These are phyloP conservation scores for Dipodomys stephensi DNA, from an alignment of 2,113 vertebrate genomes.

Conservation along the genomic window DNA sequence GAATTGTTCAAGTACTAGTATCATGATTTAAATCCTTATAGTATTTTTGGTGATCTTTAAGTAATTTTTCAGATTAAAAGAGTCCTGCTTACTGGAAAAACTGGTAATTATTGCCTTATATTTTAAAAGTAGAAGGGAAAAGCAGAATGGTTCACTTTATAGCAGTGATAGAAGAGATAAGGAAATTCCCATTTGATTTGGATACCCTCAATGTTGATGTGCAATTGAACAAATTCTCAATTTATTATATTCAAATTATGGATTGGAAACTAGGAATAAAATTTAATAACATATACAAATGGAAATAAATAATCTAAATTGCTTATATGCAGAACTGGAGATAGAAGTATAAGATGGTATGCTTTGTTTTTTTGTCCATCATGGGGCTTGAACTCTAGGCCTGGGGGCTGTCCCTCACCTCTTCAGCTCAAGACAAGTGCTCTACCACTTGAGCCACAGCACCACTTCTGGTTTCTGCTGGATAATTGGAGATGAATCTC, in stretches of 20 bases:
- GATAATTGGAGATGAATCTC: too few species aligned
- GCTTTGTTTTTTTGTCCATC: not conserved
- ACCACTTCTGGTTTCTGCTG: too few species aligned
- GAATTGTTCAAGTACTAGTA: not conserved
- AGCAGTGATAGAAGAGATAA: not conserved
- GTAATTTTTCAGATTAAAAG: not conserved
- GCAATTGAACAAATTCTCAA: not conserved
- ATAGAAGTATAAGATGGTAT: not conserved
- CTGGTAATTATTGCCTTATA: not conserved
- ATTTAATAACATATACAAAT: constrained; percentile 29
- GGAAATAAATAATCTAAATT: constrained; percentile 19
- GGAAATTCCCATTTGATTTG: not conserved
- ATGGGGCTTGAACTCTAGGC: too few species aligned
- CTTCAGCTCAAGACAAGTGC: too few species aligned
- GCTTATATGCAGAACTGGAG: not conserved
- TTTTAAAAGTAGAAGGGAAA: not conserved
- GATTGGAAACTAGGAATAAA: not conserved
- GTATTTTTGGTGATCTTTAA: not conserved
- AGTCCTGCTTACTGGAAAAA: not conserved
- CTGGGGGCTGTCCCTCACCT: too few species aligned
- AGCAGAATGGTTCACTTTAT: not conserved
- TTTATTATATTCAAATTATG: not conserved
- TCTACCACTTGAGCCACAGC: too few species aligned
- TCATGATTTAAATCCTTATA: not conserved
- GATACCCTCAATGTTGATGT: not conserved